phyloP scores from a whole-genome alignment of 2,797 vertebrate species.

The Syndactyla subalaris region DNA sequence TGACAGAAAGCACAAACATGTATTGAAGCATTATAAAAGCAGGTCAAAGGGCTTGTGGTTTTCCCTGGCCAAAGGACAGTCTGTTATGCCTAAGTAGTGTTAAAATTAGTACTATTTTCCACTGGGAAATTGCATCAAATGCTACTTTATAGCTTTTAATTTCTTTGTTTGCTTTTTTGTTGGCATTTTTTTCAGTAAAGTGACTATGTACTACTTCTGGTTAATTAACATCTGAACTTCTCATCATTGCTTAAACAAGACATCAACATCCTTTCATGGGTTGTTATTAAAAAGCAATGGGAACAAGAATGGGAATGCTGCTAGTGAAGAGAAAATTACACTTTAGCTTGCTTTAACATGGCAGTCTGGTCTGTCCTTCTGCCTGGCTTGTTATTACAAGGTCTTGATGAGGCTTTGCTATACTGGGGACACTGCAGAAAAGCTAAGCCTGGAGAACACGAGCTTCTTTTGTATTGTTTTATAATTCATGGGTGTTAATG shows the following conservation, averaged over 20 bases:
- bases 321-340: background rate
- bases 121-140: background rate
- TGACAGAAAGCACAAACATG: background rate
- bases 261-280: background rate
- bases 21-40: background rate
- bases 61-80: background rate
- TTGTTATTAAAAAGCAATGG: background rate
- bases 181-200: background rate
- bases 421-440: background rate
- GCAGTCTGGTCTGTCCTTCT: background rate
- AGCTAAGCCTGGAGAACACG: background rate
- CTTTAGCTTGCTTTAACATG: background rate
- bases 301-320: background rate
- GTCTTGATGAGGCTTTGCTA: background rate
- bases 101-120: background rate
- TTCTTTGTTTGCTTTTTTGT: background rate
- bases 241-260: slow-evolving; percentile 16
- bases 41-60: background rate
- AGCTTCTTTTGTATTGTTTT: background rate
- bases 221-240: slow-evolving; percentile 53
- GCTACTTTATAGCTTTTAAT: background rate
- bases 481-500: background rate
- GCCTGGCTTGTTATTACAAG: background rate
- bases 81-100: background rate
- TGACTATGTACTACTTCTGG: background rate